Evolutionary conservation across 2,888 invertebrate species (phyloP).

Genomic region (Limnephilus auricula): DNA sequence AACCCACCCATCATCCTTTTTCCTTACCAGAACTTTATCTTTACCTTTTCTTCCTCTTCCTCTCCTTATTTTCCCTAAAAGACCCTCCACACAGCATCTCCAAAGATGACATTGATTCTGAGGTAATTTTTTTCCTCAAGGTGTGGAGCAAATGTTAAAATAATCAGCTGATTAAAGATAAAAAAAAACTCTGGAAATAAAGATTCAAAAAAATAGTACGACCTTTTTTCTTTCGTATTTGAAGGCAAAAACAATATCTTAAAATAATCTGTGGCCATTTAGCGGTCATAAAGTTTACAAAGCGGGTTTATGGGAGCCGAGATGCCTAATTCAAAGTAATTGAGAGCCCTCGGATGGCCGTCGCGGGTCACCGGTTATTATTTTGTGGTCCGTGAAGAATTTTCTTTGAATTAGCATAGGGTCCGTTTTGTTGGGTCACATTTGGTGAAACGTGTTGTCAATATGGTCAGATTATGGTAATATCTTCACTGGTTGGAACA

Average conservation of each 20-base stretch:
- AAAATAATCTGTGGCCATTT: background rate
- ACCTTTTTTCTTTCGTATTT: background rate
- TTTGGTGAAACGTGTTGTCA: conserved; percentile 7
- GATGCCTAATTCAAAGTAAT: conserved; percentile 8
- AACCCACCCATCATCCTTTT: too few relatives aligned
- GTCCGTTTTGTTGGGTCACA: background rate
- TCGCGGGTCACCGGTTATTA: background rate
- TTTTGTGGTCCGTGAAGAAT: conserved; percentile 10
- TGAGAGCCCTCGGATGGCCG: background rate
- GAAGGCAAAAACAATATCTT: background rate
- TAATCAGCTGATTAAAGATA: too few relatives aligned
- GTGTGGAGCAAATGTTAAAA: too few relatives aligned
- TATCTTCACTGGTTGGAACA: background rate
- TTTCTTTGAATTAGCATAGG: conserved; percentile 11
- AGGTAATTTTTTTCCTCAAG: too few relatives aligned
- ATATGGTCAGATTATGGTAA: background rate
- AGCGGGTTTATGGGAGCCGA: background rate
- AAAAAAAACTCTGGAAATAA: too few relatives aligned
- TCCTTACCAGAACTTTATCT: too few relatives aligned
- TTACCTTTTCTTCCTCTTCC: too few relatives aligned
- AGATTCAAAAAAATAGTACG: too few relatives aligned
- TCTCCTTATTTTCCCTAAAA: too few relatives aligned
- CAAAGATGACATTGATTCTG: too few relatives aligned
- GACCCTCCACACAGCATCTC: too few relatives aligned
- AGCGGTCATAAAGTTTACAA: background rate